Evolutionary conservation across 2,113 vertebrate genomes (phyloP), one percentile per base, ranked within the genome.

Genomic region (Tylochromis polylepis): DNA sequence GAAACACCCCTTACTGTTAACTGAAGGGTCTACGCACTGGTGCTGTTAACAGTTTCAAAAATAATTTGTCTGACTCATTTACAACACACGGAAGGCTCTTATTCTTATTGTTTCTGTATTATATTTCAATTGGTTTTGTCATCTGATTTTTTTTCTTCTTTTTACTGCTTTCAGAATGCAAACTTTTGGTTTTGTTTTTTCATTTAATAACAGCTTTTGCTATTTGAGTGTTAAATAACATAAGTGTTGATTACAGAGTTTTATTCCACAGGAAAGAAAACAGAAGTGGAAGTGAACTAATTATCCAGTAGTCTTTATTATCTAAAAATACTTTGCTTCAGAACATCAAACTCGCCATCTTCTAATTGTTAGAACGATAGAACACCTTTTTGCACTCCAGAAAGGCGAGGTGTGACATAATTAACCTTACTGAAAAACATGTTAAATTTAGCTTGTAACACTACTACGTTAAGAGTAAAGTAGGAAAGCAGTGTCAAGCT

Each of bases 241-340:
- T 34, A 75, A 29, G 70, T 58, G 82, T 31, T 84, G 67, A 57
- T 75, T 84, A 49, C 7, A 31, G 79, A 58, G 53, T 81, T 81
- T 62, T 81, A 38, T 78, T 60, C 18, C 8, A 78, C 59, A 83
- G 34, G 5, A 72, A 12, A 4, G 16, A 79, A 20, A 43, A 85
- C 16, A 56, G 22, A 67, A 34, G 59, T 62, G 43, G 51, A 49
- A 22, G 65, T 84, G 29, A 60, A 55, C 22, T 43, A 81, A 90
- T 86, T 56, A 29, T 82, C 55, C 10, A 87, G 72, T 85, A 31
- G 51, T 85, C 14, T 62, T 83, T 88, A 83, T 65, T 11, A 46
- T 70, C 43, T 55, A 83, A 88, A 82, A 51, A 43, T 81, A 46
- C 27, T 24, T 43, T 31, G 12, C 16, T 72, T 58, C 16, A 65